Evolutionary conservation across 2,113 vertebrate species (phyloP).

Genomic region (Noctilio leporinus): DNA sequence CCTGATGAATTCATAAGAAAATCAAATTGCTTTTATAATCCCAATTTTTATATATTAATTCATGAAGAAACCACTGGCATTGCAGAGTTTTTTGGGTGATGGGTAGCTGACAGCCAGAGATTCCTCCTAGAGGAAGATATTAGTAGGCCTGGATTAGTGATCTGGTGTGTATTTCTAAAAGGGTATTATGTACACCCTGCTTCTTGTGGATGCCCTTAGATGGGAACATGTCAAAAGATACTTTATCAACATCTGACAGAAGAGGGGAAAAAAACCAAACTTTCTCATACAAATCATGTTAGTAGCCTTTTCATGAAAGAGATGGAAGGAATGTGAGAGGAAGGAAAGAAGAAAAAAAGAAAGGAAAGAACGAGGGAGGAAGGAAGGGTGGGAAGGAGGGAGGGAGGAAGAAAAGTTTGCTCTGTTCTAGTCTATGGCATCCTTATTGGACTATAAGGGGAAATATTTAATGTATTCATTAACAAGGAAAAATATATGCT

Average conservation of each 20-base stretch:
- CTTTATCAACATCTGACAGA: conserved; percentile 12
- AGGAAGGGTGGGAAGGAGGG: neutral
- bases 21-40: neutral
- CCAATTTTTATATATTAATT: neutral
- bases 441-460: neutral
- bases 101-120: neutral
- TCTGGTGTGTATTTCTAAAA: conserved; percentile 60
- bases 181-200: neutral
- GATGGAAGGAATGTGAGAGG: fast-evolving
- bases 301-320: neutral
- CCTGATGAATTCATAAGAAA: neutral
- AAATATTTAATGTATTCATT: neutral
- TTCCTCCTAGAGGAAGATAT: neutral
- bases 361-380: neutral
- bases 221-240: neutral
- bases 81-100: neutral
- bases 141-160: conserved; percentile 34
- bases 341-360: neutral
- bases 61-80: neutral
- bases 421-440: neutral
- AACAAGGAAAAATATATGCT: neutral
- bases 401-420: neutral
- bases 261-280: neutral
- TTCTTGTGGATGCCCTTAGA: conserved; percentile 25
- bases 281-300: neutral